phyloP scores from a whole-genome alignment of 2,113 vertebrate genomes.

The Ammodytes dubius region DNA sequence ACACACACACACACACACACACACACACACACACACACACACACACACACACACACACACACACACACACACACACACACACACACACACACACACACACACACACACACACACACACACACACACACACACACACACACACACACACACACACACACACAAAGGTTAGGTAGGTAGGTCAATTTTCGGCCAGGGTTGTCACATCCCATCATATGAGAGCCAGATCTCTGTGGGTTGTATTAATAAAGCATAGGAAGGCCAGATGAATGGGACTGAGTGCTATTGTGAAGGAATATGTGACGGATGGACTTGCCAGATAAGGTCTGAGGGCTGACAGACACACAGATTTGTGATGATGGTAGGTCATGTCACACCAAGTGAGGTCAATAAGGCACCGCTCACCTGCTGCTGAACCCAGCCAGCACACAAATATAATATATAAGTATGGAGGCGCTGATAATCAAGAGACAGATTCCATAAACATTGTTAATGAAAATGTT shows the following conservation, averaged over 20 bases:
- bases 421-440: not conserved
- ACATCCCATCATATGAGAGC: conserved; percentile 32
- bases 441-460: not conserved
- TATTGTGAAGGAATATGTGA: conserved; percentile 56
- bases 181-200: conserved; percentile 60
- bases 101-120: not conserved
- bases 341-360: conserved; percentile 45
- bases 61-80: not conserved
- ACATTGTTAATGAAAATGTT: not conserved
- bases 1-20: no score
- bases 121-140: not conserved
- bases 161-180: conserved; percentile 55
- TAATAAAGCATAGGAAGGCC: conserved; percentile 47
- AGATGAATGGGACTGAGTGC: conserved; percentile 52
- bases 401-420: conserved; percentile 7
- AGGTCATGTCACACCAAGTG: conserved; percentile 12
- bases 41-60: no score
- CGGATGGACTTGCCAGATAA: conserved; percentile 47
- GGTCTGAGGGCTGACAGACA: conserved; percentile 43
- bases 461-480: not conserved
- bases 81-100: not conserved
- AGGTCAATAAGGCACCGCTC: conserved; percentile 7
- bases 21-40: no score
- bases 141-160: conserved; percentile 7
- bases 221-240: conserved; percentile 41